phyloP scores from a whole-genome alignment of 2,888 invertebrate species.

The Argyresthia goedartella region DNA sequence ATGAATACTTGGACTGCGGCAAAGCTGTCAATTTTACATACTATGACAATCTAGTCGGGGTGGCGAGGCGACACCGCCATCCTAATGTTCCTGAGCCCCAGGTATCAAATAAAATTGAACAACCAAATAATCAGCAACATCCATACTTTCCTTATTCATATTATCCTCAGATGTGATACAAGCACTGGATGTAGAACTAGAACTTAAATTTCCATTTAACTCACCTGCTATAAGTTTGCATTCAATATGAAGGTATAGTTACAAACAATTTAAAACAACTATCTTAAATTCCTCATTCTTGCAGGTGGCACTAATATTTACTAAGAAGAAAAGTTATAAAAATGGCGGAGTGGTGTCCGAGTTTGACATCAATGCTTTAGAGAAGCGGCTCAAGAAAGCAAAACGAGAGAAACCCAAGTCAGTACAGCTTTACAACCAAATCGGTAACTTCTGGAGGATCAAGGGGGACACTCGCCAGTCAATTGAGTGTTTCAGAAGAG shows the following conservation, averaged over 20 bases:
- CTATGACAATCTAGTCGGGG: conserved; percentile 89
- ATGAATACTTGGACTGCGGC: conserved; percentile 83
- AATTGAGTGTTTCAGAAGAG: conserved; percentile 91
- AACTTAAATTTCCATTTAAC: too few species aligned
- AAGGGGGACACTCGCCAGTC: conserved; percentile 89
- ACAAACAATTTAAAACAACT: neutral
- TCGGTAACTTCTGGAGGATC: conserved; percentile 92
- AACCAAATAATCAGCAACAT: neutral
- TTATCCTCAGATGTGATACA: too few species aligned
- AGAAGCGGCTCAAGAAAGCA: conserved; percentile 80
- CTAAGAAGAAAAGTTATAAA: conserved; percentile 73
- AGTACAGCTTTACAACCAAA: conserved; percentile 88
- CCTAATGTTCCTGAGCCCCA: conserved; percentile 89
- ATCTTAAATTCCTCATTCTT: conserved; percentile 12
- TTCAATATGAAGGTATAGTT: too few species aligned
- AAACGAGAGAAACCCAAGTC: conserved; percentile 88
- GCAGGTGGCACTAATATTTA: conserved; percentile 80
- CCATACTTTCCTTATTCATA: neutral
- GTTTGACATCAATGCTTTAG: conserved; percentile 81
- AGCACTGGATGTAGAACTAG: too few species aligned
- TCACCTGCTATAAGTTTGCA: too few species aligned
- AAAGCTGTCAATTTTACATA: conserved; percentile 90
- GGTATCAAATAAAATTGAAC: conserved; percentile 25
- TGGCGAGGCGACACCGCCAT: conserved; percentile 85
- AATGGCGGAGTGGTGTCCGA: conserved; percentile 72